Base-by-base conservation (phyloP, 2,113 vertebrate species). In the Odobenus rosmarus region DNA sequence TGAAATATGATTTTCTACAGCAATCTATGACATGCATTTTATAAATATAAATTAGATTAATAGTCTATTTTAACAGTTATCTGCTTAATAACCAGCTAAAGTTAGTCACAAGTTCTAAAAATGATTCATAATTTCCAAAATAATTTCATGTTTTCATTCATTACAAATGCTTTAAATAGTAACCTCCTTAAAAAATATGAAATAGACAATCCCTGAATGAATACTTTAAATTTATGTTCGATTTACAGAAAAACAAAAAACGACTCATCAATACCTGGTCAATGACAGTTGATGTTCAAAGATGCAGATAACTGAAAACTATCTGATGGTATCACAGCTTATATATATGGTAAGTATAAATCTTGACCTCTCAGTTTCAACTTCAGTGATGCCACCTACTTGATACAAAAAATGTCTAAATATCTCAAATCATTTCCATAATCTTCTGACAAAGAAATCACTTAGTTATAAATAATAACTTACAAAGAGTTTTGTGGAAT, bases 111-210 rank as follows among this genome's bases (percentile, higher is more conserved):
- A 90, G 26, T 95, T 92, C 46, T 10, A 94, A 85, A 94, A 92
- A 64, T 95, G 31, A 77, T 39, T 61, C n/a, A 26, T 36, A 31
- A 91, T 76, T 92, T 57, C 4, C 14, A 93, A 83, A 87, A 19
- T 28, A 4, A 76, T 5, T 94, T 95, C 28, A 16, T 59, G 24
- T 62, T 94, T 95, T 92, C 72, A 92, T 74, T 96, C 14, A 82
- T 59, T 82, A 67, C 7, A 89, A 92, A 85, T 74, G 28, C 49
- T 93, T 89, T 88, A 67, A 95, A 94, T 21, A 85, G 33, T 85
- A 42, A 13, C 36, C n/a, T 84, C 53, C 28, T 64, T 42, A 81
- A 83, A 19, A 55, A 84, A 49, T 28, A 83, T 64, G 77, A 79
- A 94, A 96, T 13, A 57, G 46, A 6, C 46, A 89, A 76, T 93